Evolutionary conservation across 2,888 invertebrate genomes (phyloP), one percentile per base, ranked within the genome.

Genomic region (Zootermopsis nevadensis): DNA sequence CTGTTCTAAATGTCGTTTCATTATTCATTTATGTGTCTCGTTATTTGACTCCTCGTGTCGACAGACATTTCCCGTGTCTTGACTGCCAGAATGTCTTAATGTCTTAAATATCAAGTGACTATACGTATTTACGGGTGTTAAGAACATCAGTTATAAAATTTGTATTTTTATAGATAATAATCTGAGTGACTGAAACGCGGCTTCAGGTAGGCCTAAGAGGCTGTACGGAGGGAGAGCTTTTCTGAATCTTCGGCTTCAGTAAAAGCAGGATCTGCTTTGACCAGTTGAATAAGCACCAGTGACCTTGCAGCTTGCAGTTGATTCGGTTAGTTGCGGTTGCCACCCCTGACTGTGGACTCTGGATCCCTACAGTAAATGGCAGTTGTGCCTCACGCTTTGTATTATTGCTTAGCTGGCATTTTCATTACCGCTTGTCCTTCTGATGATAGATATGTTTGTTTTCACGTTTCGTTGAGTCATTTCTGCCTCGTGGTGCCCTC

Each of bases 401-500:
- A 74, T 83, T 83, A 81, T 80, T 83, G 83, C 84, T 84, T 83
- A 84, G 84, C 82, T 82, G 83, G 83, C 83, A 80, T 81, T 83
- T 80, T 83, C 84, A 82, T 84, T 83, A 83, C 83, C 38, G 69
- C 66, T 80, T 79, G 81, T 79, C 81, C 66, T 55, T n/a, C 48
- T 66, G 84, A 84, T 84, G 83, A 83, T 83, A 84, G 84, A 84
- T 84, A 84, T 83, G 84, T 84, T 84, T 84, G 84, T 84, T 83
- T 84, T 77, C 77, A 35, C 72, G 84, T 82, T 84, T 82, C 80
- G 84, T 69, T 55, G 80, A 83, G 84, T 84, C 84, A 84, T 83
- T 80, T 55, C 67, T 30, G 66, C 74, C 24, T 74, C 15, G 74
- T 60, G n/a, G 60, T 60, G n/a, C n/a, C n/a, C 27, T 27, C 27